phyloP scores from a whole-genome alignment of 1,140 invertebrate genomes.

The Augochlora pura region DNA sequence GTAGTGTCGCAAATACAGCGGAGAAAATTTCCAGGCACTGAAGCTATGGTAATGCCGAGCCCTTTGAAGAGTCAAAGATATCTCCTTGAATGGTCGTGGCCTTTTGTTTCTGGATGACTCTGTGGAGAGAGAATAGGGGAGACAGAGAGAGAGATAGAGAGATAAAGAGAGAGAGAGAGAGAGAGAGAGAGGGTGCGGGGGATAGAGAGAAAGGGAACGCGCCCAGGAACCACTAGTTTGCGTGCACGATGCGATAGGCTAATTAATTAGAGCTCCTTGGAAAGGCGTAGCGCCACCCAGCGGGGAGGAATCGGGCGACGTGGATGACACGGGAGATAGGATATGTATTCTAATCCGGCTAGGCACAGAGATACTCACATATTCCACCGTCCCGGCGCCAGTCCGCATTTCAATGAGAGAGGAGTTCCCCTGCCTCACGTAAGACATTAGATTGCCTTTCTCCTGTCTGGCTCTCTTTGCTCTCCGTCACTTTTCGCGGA shows the following conservation, averaged over 20 bases:
- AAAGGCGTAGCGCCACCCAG: conserved; percentile 48
- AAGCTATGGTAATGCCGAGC: conserved; percentile 13
- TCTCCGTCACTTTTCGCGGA: conserved; percentile 21
- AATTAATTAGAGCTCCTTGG: conserved; percentile 58
- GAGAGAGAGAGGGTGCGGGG: neutral
- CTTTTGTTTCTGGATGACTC: conserved; percentile 51
- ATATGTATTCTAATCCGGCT: conserved; percentile 61
- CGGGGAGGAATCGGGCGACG: conserved; percentile 49
- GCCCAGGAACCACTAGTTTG: conserved; percentile 35
- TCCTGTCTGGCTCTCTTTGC: conserved; percentile 48
- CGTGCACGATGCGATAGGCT: conserved; percentile 59
- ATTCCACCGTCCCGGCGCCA: conserved; percentile 29
- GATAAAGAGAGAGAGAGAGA: neutral
- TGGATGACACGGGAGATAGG: conserved; percentile 63
- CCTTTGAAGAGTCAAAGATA: conserved; percentile 44
- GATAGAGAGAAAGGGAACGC: neutral
- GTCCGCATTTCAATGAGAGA: conserved; percentile 63
- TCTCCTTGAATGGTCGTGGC: conserved; percentile 27
- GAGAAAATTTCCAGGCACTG: neutral
- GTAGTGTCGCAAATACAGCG: neutral
- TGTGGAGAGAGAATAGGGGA: neutral
- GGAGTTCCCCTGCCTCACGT: conserved; percentile 9
- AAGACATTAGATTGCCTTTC: conserved; percentile 49
- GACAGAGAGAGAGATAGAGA: too few relatives aligned
- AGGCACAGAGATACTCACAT: conserved; percentile 47